Evolutionary conservation across 2,113 vertebrate species (phyloP), one percentile per base, ranked within the genome.

Genomic region (Clupea harengus): DNA sequence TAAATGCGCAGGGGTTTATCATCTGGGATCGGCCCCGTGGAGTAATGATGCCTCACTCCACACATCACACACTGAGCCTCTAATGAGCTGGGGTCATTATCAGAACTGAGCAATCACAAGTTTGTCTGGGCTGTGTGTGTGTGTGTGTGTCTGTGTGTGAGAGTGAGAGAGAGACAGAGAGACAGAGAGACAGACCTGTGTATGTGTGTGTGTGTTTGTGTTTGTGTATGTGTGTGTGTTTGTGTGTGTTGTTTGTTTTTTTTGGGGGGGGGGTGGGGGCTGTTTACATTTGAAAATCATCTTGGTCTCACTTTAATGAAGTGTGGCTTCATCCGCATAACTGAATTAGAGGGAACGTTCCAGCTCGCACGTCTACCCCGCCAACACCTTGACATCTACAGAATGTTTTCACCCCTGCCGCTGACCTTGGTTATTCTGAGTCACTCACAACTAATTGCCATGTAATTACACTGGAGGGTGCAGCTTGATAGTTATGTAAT

Each of bases 381-480:
- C 25, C n/a, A 11, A 72, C 64, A 32, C 64, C 28, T 32, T 72
- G n/a, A 28, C 64, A 28, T 13, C 25, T 72, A 11, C 64, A 72
- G 64, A 3, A 72, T 25, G 25, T 28, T 32, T 25, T 8, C 64
- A 25, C 25, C 28, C 28, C 1, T 11, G 32, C n/a, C 64, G 2
- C 64, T 32, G 57, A 64, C 57, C 64, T 32, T 72, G 64, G 8
- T 72, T 25, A 28, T 72, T 72, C 64, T 10, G 25, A 72, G 64
- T 32, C n/a, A 32, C 64, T 83, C n/a, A 15, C 25, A 6, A 20
- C 25, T 83, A 64, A 64, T 45, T 20, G 54, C 32, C 22, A n/a
- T 39, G 32, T 45, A 83, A 83, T 83, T 83, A 83, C 44, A 83
- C 20, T 28, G 28, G 64, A 72, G 64, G 64, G 2, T 72, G 64